Evolutionary conservation across 1,140 invertebrate genomes (phyloP).

Genomic region (Bradysia coprophila): DNA sequence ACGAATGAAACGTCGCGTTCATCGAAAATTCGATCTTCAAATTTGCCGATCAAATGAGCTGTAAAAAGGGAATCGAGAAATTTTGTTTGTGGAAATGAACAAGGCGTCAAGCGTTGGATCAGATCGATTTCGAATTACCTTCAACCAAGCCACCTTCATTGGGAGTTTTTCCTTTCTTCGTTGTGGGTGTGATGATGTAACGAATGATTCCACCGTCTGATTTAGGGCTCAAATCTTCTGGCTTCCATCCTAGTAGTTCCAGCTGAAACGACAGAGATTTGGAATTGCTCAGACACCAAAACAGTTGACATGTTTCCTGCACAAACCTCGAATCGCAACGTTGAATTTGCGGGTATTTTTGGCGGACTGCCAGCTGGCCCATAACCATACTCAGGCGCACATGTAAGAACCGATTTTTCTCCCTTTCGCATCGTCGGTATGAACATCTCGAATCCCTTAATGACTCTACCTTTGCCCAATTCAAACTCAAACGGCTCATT

Average conservation of each 20-base stretch:
- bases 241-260: slow-evolving; percentile 66
- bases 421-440: slow-evolving; percentile 88
- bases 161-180: slow-evolving; percentile 45
- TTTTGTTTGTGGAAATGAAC: slow-evolving; percentile 2
- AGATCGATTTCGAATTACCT: slow-evolving; percentile 28
- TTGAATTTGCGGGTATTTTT: slow-evolving; percentile 78
- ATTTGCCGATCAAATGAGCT: slow-evolving; percentile 65
- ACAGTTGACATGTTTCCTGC: slow-evolving; percentile 4
- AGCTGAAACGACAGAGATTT: slow-evolving; percentile 31
- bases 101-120: neutral
- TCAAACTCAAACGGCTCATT: slow-evolving; percentile 69
- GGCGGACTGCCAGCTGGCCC: slow-evolving; percentile 67
- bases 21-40: slow-evolving; percentile 46
- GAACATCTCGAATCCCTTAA: slow-evolving; percentile 92
- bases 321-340: slow-evolving; percentile 76
- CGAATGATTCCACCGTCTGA: slow-evolving; percentile 70
- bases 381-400: slow-evolving; percentile 83
- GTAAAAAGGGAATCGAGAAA: slow-evolving; percentile 10
- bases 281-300: neutral
- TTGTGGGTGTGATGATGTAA: slow-evolving; percentile 40
- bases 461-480: slow-evolving; percentile 66
- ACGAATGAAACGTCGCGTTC: slow-evolving; percentile 64
- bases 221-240: slow-evolving; percentile 70
- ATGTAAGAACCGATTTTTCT: slow-evolving; percentile 69
- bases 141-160: slow-evolving; percentile 63